These are phyloP conservation scores for Epizoanthus scotinus DNA, from an alignment of 92 coral and sea anemone species.

Conservation along the genomic window DNA sequence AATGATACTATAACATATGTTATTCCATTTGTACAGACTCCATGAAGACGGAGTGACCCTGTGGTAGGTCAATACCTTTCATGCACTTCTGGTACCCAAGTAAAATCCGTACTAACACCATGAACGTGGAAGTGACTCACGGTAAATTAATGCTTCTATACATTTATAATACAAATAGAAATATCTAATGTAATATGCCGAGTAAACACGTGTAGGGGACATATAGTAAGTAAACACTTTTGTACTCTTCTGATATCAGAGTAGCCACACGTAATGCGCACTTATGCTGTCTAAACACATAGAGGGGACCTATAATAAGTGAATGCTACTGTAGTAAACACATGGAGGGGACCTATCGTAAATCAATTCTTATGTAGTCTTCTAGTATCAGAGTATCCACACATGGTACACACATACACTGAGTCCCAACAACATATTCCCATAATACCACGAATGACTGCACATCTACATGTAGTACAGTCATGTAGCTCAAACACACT, in stretches of 20 bases:
- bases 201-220: not conserved
- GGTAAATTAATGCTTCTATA: no score
- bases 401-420: not conserved
- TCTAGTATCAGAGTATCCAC: not conserved
- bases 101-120: not conserved
- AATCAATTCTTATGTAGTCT: not conserved
- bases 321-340: no score
- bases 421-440: not conserved
- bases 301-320: no score
- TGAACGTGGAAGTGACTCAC: no score
- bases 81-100: not conserved
- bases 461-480: not conserved
- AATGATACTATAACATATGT: no score
- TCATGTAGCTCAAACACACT: not conserved
- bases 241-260: not conserved
- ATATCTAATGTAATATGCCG: no score
- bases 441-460: not conserved
- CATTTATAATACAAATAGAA: no score
- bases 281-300: not conserved
- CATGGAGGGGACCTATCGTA: not conserved
- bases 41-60: no score
- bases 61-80: no score
- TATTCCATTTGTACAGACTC: no score
- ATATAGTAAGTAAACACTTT: not conserved
- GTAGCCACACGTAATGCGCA: not conserved